A percentile compares a stretch with the other conserved stretches of the same genome.
These are phyloP conservation scores for Drosophila niveifrons DNA, from an alignment of 2,888 invertebrate genomes.

Conservation along the genomic window DNA sequence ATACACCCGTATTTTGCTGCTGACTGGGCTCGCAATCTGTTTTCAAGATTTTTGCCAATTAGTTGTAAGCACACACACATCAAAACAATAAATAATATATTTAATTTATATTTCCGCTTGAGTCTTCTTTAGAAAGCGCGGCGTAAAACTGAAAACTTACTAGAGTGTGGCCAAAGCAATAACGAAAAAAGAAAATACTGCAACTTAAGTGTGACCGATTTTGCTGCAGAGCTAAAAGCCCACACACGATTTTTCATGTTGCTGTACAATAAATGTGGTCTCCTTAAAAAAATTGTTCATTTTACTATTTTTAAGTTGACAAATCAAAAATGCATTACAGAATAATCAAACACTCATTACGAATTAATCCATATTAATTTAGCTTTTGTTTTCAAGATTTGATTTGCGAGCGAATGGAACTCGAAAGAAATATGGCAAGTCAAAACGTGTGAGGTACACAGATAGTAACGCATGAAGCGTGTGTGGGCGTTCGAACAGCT, in stretches of 20 bases:
- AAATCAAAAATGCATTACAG: too few species aligned
- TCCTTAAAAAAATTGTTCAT: not conserved
- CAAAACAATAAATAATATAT: constrained; percentile 24
- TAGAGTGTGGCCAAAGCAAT: constrained; percentile 17
- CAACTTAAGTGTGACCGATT: constrained; percentile 12
- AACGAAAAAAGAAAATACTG: not conserved
- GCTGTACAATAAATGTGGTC: not conserved
- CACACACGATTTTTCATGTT: not conserved
- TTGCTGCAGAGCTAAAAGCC: not conserved
- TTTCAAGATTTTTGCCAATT: constrained; percentile 75
- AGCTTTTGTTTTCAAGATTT: too few species aligned
- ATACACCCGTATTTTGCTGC: constrained; percentile 45
- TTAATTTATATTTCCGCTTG: constrained; percentile 8
- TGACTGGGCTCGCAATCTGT: constrained; percentile 71
- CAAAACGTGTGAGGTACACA: constrained; percentile 31
- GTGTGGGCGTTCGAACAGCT: constrained; percentile 43
- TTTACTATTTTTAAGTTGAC: too few species aligned
- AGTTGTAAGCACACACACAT: constrained; percentile 50
- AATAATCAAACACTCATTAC: too few species aligned
- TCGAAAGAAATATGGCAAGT: not conserved
- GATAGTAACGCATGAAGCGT: not conserved
- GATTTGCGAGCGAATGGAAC: not conserved
- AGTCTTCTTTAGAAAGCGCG: not conserved
- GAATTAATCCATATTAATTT: too few species aligned
- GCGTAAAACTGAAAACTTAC: not conserved